These are phyloP conservation scores for Pseudomyrmex pallidus DNA, from an alignment of 1,140 invertebrate species.

Conservation along the genomic window DNA sequence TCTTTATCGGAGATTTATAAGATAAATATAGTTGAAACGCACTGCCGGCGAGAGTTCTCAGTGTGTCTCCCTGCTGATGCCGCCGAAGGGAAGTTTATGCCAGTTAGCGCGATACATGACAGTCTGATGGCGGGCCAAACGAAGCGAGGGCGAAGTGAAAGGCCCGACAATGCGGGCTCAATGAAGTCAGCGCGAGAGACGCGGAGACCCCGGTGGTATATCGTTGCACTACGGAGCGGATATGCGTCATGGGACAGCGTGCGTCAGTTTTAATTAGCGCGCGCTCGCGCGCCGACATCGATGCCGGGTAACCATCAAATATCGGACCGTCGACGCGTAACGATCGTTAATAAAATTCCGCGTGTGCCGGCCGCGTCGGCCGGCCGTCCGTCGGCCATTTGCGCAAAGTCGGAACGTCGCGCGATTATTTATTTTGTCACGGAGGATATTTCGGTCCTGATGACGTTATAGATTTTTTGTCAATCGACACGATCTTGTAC, in stretches of 20 bases:
- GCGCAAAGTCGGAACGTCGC: constrained; percentile 53
- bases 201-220: constrained; percentile 9
- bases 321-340: constrained; percentile 50
- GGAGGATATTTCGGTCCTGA: neutral
- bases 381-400: constrained; percentile 48
- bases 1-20: no score
- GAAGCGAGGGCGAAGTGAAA: constrained; percentile 34
- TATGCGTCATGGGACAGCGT: constrained; percentile 69
- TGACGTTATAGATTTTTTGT: neutral
- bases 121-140: neutral
- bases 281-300: constrained; percentile 48
- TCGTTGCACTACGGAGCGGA: constrained; percentile 24
- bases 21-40: no score
- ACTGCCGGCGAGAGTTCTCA: neutral
- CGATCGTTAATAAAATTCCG: constrained; percentile 73
- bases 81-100: neutral
- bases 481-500: no score
- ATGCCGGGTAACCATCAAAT: constrained; percentile 68
- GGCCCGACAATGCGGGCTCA: constrained; percentile 44
- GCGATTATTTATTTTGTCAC: constrained; percentile 43
- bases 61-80: neutral
- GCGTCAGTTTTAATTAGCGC: constrained; percentile 73
- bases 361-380: neutral
- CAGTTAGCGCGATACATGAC: constrained; percentile 11
- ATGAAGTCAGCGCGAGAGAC: constrained; percentile 33